phyloP scores from a whole-genome alignment of 2,888 invertebrate genomes.

The Dicyrtoma fusca region DNA sequence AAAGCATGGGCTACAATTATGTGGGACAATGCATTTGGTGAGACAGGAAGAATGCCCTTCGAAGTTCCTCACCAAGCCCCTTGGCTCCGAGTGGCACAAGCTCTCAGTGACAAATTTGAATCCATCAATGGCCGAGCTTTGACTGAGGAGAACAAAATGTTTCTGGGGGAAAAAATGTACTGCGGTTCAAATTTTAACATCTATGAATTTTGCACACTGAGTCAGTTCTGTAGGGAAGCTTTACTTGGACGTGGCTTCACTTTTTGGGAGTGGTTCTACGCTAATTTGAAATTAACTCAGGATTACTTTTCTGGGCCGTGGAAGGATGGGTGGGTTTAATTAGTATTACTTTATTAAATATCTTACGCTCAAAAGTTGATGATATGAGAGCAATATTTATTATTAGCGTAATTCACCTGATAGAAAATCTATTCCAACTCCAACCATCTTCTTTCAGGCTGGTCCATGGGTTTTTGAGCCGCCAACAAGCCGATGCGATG shows the following conservation, averaged over 20 bases:
- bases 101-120: constrained; percentile 87
- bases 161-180: constrained; percentile 88
- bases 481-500: constrained; percentile 89
- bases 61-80: constrained; percentile 89
- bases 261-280: constrained; percentile 99
- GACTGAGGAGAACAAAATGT: constrained; percentile 84
- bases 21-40: constrained; percentile 99
- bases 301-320: constrained; percentile 90
- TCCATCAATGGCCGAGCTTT: constrained; percentile 84
- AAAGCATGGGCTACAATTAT: constrained; percentile 99
- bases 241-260: constrained; percentile 90
- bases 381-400: too few species aligned
- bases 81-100: constrained; percentile 87
- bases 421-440: too few species aligned
- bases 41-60: constrained; percentile 88
- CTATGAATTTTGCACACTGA: constrained; percentile 71
- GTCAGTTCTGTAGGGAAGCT: constrained; percentile 91
- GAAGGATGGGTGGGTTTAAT: constrained; percentile 74
- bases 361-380: too few species aligned
- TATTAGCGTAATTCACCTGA: too few species aligned
- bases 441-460: constrained; percentile 65
- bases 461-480: constrained; percentile 93
- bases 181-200: constrained; percentile 53
- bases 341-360: constrained; percentile 51
- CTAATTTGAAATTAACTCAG: constrained; percentile 93